phyloP scores from a whole-genome alignment of 2,113 vertebrate genomes.

The Aptenodytes forsteri region DNA sequence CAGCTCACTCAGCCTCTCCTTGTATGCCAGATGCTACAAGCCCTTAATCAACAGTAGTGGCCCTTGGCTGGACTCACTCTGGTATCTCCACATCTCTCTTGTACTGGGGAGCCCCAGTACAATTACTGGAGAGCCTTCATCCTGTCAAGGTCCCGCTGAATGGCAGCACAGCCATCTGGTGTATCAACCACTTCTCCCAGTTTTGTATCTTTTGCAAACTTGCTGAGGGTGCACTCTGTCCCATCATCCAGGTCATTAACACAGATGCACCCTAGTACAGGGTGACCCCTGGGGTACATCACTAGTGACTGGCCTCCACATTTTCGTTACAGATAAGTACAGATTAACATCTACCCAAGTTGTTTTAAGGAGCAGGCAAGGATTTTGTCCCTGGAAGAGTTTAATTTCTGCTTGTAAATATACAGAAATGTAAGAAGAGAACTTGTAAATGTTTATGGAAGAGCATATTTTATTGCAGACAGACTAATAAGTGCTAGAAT shows the following conservation, averaged over 20 bases:
- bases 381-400: neutral
- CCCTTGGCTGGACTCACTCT: neutral
- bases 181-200: neutral
- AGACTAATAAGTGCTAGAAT: neutral
- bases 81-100: neutral
- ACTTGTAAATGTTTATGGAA: neutral
- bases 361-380: neutral
- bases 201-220: neutral
- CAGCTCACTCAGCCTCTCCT: neutral
- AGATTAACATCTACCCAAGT: neutral
- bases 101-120: neutral
- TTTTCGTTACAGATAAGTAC: neutral
- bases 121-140: neutral
- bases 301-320: neutral
- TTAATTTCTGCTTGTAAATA: neutral
- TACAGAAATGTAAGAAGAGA: neutral
- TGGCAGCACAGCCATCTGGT: neutral
- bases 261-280: neutral
- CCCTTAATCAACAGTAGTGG: neutral
- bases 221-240: neutral
- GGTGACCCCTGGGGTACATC: neutral
- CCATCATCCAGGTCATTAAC: too few relatives aligned
- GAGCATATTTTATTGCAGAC: neutral
- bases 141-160: neutral
- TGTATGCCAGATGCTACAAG: neutral